These are phyloP conservation scores for Therioaphis trifolii DNA, from an alignment of 2,888 invertebrate species.

Conservation along the genomic window DNA sequence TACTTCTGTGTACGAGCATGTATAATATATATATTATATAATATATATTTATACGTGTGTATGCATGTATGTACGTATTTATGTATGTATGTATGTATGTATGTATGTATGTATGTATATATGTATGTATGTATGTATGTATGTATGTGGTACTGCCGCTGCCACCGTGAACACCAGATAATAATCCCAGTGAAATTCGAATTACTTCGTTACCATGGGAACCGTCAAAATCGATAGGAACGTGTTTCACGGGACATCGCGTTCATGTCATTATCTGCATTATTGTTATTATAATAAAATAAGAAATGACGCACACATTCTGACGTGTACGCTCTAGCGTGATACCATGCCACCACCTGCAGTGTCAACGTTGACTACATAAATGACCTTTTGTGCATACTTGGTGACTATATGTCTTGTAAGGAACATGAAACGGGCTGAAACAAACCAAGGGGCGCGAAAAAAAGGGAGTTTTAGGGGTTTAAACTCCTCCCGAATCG, in stretches of 20 bases:
- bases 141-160: neutral
- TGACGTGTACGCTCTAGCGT: no score
- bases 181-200: constrained; percentile 48
- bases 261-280: constrained; percentile 14
- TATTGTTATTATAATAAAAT: neutral
- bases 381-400: no score
- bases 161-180: constrained; percentile 27
- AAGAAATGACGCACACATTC: no score
- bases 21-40: neutral
- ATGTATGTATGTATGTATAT: neutral
- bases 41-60: neutral
- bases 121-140: neutral
- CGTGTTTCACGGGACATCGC: constrained; percentile 42
- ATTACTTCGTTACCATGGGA: constrained; percentile 52
- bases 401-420: no score
- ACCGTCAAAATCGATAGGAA: constrained; percentile 53
- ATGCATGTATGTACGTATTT: constrained; percentile 1
- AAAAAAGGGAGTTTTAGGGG: no score
- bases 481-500: no score
- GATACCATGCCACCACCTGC: no score
- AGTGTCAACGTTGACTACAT: no score
- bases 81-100: neutral
- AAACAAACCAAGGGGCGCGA: no score
- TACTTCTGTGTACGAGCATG: neutral
- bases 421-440: no score